Conservation (phyloP, 2,888 invertebrate genomes). For the Mimachlamys varia region DNA sequence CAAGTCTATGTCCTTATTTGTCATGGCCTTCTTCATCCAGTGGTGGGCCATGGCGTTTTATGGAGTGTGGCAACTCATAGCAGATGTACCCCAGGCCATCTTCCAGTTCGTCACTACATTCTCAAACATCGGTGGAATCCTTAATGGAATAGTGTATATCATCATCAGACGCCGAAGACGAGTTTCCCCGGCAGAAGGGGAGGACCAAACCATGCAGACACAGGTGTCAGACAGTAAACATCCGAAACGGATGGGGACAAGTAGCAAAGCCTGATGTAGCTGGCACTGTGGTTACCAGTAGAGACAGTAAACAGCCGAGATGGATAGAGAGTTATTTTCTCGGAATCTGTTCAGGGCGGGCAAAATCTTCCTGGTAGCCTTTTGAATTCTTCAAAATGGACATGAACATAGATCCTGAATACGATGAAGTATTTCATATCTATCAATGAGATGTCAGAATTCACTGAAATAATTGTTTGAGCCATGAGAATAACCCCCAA, state of each 20-base stretch:
- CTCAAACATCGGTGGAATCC: conserved; percentile 58
- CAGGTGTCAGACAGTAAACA: not conserved
- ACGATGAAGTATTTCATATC: too few species aligned
- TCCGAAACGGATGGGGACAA: not conserved
- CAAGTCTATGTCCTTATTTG: conserved; percentile 60
- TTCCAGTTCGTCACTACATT: conserved; percentile 60
- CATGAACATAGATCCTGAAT: too few species aligned
- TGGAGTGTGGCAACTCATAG: conserved; percentile 55
- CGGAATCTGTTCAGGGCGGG: too few species aligned
- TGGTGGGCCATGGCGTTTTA: conserved; percentile 62
- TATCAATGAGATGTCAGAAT: too few species aligned
- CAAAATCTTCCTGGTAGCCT: too few species aligned
- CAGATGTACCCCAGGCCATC: conserved; percentile 54
- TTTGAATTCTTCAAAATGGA: too few species aligned
- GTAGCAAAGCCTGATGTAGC: not conserved
- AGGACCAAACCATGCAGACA: not conserved
- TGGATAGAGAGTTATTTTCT: too few species aligned
- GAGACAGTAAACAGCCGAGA: too few species aligned
- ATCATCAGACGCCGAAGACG: conserved; percentile 46
- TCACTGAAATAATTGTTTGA: too few species aligned
- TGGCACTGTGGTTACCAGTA: too few species aligned
- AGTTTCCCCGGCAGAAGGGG: not conserved
- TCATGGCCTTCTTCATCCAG: conserved; percentile 60
- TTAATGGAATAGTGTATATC: conserved; percentile 57
- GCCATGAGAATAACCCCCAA: too few species aligned